A percentile compares a stretch with the other conserved stretches of the same genome.
These are phyloP conservation scores for Enteromius radiatus DNA, from an alignment of 2,797 vertebrate species.

Conservation along the genomic window DNA sequence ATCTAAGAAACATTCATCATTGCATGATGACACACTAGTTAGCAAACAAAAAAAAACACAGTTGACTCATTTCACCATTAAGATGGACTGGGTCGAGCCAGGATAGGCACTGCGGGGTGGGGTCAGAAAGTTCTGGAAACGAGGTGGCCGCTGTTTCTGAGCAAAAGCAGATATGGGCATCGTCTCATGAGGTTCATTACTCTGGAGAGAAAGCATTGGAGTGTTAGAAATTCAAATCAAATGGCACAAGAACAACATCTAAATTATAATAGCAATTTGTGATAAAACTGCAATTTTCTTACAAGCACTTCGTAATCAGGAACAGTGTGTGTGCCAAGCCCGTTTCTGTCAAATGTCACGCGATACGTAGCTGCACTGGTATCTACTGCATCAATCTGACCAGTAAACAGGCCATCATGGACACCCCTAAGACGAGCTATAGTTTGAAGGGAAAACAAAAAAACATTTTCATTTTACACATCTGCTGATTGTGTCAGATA, in stretches of 20 bases:
- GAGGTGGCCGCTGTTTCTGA: slow-evolving; percentile 92
- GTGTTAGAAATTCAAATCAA: slow-evolving; percentile 3
- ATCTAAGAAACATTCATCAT: not conserved
- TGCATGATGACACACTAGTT: not conserved
- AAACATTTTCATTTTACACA: no score
- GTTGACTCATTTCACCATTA: slow-evolving; percentile 77
- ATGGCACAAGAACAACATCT: not conserved
- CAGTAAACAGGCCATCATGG: slow-evolving; percentile 97
- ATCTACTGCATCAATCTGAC: slow-evolving; percentile 97
- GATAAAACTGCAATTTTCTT: slow-evolving; percentile 64
- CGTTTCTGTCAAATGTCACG: slow-evolving; percentile 95
- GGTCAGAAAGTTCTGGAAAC: slow-evolving; percentile 88
- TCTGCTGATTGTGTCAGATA: not conserved
- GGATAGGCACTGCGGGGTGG: slow-evolving; percentile 88
- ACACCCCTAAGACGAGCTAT: slow-evolving; percentile 92
- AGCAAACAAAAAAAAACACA: no score
- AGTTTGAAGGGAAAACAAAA: slow-evolving; percentile 29
- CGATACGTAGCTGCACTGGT: slow-evolving; percentile 96
- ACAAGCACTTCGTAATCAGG: slow-evolving; percentile 99
- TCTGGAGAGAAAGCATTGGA: slow-evolving; percentile 75
- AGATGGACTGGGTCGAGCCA: slow-evolving; percentile 86
- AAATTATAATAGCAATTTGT: not conserved
- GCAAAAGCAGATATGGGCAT: slow-evolving; percentile 99
- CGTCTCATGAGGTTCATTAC: slow-evolving; percentile 96
- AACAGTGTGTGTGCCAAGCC: slow-evolving; percentile 96